A percentile compares a stretch with the other conserved stretches of the same genome.
Conservation (phyloP, 2,888 invertebrate genomes). For the Drosophila villosipedis region DNA sequence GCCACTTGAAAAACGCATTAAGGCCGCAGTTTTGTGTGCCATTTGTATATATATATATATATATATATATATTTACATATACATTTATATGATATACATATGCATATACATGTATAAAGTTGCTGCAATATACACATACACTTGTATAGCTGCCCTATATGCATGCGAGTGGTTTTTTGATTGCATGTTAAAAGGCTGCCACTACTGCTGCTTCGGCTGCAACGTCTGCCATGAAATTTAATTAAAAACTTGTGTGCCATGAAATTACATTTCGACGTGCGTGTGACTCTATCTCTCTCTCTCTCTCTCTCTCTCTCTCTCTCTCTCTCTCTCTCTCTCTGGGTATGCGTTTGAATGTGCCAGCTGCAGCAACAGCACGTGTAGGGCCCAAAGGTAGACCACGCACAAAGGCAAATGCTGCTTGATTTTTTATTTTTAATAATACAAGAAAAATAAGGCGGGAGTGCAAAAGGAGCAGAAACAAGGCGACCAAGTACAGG, state of each 20-base stretch:
- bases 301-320: not conserved
- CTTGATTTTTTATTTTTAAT: slow-evolving; percentile 60
- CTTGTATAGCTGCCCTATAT: slow-evolving; percentile 69
- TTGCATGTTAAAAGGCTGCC: slow-evolving; percentile 78
- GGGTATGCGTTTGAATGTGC: slow-evolving; percentile 31
- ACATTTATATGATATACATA: slow-evolving; percentile 29
- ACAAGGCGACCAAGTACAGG: slow-evolving; percentile 36
- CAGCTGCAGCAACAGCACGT: slow-evolving; percentile 43
- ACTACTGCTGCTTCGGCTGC: slow-evolving; percentile 42
- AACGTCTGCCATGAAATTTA: slow-evolving; percentile 77
- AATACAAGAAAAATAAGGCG: slow-evolving; percentile 14
- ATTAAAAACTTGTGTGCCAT: slow-evolving; percentile 82
- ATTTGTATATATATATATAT: slow-evolving; percentile 53
- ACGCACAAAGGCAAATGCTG: slow-evolving; percentile 50
- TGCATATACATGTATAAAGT: slow-evolving; percentile 11
- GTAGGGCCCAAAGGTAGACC: slow-evolving; percentile 61
- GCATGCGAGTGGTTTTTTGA: slow-evolving; percentile 80
- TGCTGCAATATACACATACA: slow-evolving; percentile 41
- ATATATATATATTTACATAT: slow-evolving; percentile 24
- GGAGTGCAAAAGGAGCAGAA: not conserved
- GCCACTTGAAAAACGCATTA: slow-evolving; percentile 78
- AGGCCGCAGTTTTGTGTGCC: slow-evolving; percentile 73
- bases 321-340: not conserved
- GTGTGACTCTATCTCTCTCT: slow-evolving; percentile 31
- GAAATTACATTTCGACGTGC: slow-evolving; percentile 79